Evolutionary conservation across 2,888 invertebrate species (phyloP).

Genomic region (Barypeithes pellucidus): DNA sequence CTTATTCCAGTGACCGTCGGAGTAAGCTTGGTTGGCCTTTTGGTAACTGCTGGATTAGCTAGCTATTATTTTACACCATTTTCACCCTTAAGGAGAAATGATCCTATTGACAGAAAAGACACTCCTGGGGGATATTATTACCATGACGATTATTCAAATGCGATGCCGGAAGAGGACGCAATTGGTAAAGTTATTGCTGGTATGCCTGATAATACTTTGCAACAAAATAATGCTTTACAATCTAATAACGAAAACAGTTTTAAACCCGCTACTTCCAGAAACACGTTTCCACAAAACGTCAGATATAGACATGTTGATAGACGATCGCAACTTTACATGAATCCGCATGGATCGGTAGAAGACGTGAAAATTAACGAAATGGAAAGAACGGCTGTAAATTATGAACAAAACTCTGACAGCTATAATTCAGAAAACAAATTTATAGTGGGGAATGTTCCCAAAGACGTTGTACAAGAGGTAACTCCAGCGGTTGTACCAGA

Average conservation of each 20-base stretch:
- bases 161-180: constrained; percentile 85
- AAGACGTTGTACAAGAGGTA: constrained; percentile 71
- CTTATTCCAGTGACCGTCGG: constrained; percentile 85
- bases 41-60: constrained; percentile 83
- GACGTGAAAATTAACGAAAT: constrained; percentile 53
- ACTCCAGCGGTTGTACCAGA: constrained; percentile 78
- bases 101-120: constrained; percentile 77
- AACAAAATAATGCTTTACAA: constrained; percentile 18
- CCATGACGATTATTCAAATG: constrained; percentile 80
- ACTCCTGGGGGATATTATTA: constrained; percentile 76
- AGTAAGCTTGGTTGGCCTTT: constrained; percentile 82
- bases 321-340: constrained; percentile 55
- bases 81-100: constrained; percentile 75
- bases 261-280: constrained; percentile 59
- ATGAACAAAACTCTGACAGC: neutral
- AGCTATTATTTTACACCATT: constrained; percentile 86
- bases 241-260: constrained; percentile 39
- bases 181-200: constrained; percentile 71
- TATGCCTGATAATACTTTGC: constrained; percentile 56
- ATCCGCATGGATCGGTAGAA: constrained; percentile 61
- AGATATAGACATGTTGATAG: constrained; percentile 62
- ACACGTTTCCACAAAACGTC: constrained; percentile 56
- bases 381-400: constrained; percentile 54
- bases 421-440: constrained; percentile 36
- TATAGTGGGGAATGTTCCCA: constrained; percentile 73